These are phyloP conservation scores for Porphyrio hochstetteri DNA, from an alignment of 2,113 vertebrate genomes.

Conservation along the genomic window DNA sequence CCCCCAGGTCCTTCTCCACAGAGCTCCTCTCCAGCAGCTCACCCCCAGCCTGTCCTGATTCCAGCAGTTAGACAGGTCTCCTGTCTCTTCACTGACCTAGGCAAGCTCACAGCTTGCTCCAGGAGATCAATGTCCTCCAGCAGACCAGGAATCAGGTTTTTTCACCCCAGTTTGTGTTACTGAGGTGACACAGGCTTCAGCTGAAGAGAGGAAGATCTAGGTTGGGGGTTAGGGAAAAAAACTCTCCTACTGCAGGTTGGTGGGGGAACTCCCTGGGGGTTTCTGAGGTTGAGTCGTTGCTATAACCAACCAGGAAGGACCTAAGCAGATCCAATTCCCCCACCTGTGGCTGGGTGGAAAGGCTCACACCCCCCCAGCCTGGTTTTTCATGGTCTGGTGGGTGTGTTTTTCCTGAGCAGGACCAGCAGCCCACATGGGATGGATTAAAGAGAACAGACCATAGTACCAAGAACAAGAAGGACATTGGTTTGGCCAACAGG, in stretches of 20 bases:
- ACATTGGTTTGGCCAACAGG: neutral
- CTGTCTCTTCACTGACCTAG: neutral
- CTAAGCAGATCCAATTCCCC: neutral
- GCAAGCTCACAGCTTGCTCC: neutral
- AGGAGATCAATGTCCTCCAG: neutral
- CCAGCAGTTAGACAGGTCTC: no score
- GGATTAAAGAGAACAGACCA: neutral
- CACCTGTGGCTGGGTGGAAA: fast-evolving
- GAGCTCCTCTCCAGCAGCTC: no score
- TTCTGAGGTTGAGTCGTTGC: neutral
- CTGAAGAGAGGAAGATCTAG: neutral
- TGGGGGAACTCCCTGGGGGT: neutral
- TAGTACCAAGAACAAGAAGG: neutral
- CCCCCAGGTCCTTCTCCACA: no score
- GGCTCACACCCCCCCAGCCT: neutral
- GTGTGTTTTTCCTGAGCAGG: neutral
- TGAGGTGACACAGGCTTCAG: neutral
- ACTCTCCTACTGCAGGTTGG: neutral
- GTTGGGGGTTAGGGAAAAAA: neutral
- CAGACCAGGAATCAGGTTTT: neutral
- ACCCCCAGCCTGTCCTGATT: no score
- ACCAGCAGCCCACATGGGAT: neutral
- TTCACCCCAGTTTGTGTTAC: neutral
- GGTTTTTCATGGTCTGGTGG: neutral
- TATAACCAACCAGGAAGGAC: neutral